phyloP scores from a whole-genome alignment of 2,113 vertebrate genomes.

The Amazona vittata region DNA sequence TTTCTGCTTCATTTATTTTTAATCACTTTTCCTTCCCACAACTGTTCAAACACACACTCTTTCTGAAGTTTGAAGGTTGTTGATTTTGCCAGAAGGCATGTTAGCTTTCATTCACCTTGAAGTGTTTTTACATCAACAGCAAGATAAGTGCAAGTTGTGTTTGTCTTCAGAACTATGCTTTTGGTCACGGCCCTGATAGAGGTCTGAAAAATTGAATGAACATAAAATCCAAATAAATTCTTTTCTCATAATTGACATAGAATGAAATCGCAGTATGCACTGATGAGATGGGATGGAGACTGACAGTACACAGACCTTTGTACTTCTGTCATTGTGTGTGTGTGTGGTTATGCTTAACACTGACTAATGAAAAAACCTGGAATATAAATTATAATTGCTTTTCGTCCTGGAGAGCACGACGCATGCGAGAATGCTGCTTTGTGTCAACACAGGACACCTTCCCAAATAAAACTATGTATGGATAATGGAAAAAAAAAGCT shows the following conservation, averaged over 20 bases:
- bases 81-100: constrained; percentile 15
- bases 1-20: neutral
- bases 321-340: neutral
- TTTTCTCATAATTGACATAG: neutral
- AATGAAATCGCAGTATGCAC: neutral
- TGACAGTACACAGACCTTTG: neutral
- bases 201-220: neutral
- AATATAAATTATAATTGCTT: constrained; percentile 11
- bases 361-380: constrained; percentile 1
- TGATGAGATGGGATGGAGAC: neutral
- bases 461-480: neutral
- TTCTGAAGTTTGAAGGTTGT: neutral
- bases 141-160: neutral
- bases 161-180: neutral
- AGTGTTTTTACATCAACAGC: neutral
- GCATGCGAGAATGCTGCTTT: neutral
- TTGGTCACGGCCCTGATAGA: neutral
- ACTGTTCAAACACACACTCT: neutral
- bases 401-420: neutral
- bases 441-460: neutral
- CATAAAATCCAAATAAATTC: neutral
- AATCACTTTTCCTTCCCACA: neutral
- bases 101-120: neutral
- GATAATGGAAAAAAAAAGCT: neutral
- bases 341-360: neutral